Evolutionary conservation across 2,113 vertebrate species (phyloP).

Genomic region (Pseudopodoces humilis): DNA sequence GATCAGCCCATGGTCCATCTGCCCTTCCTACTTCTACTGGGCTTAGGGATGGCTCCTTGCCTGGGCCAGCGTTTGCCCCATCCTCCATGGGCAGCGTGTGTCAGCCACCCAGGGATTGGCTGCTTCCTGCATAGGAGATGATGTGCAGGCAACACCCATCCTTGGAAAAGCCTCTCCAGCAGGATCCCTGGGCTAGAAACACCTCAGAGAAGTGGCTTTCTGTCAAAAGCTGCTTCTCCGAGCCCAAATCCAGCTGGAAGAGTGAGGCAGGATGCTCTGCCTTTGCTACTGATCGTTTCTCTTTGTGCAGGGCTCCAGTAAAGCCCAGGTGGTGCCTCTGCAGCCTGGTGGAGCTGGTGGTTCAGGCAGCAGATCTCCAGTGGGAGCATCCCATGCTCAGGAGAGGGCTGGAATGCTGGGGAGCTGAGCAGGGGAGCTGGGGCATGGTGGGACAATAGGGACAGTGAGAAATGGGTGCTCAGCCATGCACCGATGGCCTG

Average conservation of each 20-base stretch:
- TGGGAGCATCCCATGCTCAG: not conserved
- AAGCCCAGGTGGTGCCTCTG: not conserved
- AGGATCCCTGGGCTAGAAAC: not conserved
- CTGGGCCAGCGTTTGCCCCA: fast-evolving
- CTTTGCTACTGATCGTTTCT: fast-evolving
- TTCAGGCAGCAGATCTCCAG: not conserved
- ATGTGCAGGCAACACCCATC: not conserved
- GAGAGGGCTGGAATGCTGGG: not conserved
- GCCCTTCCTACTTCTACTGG: fast-evolving
- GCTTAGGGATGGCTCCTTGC: not conserved
- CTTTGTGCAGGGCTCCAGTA: not conserved
- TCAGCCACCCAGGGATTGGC: not conserved
- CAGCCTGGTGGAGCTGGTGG: not conserved
- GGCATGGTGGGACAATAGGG: fast-evolving
- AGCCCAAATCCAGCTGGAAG: not conserved
- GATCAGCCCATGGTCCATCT: not conserved
- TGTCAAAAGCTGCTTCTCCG: not conserved
- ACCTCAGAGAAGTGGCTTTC: not conserved
- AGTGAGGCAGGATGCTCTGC: not conserved
- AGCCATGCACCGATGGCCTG: fast-evolving
- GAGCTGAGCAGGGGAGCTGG: not conserved
- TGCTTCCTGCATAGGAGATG: not conserved
- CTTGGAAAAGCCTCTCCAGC: not conserved
- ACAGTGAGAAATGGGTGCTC: not conserved
- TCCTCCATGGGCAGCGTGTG: fast-evolving